Evolutionary conservation across 2,113 vertebrate genomes (phyloP).

Genomic region (Anas platyrhynchos): DNA sequence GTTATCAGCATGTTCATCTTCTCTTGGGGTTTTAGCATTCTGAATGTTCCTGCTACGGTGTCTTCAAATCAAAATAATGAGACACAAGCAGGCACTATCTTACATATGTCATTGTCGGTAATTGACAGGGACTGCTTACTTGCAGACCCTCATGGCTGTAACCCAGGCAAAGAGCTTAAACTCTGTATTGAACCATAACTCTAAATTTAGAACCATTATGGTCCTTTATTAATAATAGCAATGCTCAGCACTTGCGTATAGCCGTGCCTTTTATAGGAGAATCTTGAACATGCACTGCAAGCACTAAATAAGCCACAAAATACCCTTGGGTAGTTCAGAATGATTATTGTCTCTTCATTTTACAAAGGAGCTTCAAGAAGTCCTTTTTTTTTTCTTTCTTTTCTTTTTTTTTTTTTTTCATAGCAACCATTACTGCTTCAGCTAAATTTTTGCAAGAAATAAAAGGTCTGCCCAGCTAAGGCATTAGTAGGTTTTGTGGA

Average conservation of each 20-base stretch:
- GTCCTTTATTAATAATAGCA: constrained; percentile 36
- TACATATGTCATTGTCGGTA: neutral
- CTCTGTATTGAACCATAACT: constrained; percentile 8
- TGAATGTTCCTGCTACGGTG: neutral
- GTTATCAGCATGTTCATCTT: constrained; percentile 50
- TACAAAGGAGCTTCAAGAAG: neutral
- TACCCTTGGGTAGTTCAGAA: neutral
- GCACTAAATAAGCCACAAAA: constrained; percentile 22
- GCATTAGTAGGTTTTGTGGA: neutral
- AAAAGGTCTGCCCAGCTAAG: neutral
- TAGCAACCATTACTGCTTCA: neutral
- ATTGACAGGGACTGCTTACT: constrained; percentile 2
- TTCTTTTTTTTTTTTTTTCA: neutral
- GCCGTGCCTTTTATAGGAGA: constrained; percentile 7
- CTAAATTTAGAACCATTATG: constrained; percentile 27
- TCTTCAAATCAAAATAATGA: constrained; percentile 64
- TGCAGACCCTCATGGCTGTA: neutral
- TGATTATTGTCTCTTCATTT: neutral
- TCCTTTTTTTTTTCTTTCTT: neutral
- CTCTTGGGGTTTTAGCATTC: constrained; percentile 52
- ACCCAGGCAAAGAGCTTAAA: constrained; percentile 17
- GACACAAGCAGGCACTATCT: neutral
- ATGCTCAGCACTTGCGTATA: neutral
- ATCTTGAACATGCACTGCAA: neutral
- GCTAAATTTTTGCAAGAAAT: neutral